Evolutionary conservation across 2,888 invertebrate genomes (phyloP).

Genomic region (Heliconius hortense): DNA sequence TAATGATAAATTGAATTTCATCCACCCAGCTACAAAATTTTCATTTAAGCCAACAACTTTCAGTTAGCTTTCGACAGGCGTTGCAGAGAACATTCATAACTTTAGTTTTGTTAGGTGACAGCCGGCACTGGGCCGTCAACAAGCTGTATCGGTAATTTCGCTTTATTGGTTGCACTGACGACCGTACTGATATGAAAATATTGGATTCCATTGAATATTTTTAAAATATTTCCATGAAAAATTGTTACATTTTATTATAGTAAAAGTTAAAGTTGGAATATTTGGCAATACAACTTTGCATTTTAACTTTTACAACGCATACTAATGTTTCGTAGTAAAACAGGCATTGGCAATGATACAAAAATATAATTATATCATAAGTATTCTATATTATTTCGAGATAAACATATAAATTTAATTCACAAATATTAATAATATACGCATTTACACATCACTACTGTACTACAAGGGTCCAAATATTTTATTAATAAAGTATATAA

Average conservation of each 20-base stretch:
- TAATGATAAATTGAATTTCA: conserved; percentile 11
- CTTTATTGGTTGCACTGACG: conserved; percentile 39
- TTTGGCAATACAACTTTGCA: background rate
- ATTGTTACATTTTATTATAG: background rate
- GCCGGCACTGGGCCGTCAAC: conserved; percentile 35
- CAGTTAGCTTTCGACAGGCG: conserved; percentile 28
- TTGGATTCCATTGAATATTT: conserved; percentile 22
- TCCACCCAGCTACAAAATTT: conserved; percentile 14
- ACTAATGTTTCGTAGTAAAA: background rate
- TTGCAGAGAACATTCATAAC: conserved; percentile 36
- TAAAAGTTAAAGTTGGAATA: background rate
- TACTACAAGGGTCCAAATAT: background rate
- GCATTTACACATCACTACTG: background rate
- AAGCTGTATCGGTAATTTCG: conserved; percentile 40
- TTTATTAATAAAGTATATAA: background rate
- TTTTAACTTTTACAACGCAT: background rate
- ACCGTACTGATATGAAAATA: conserved; percentile 35
- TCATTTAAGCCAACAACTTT: conserved; percentile 32
- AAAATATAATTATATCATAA: too few relatives aligned
- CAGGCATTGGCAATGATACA: background rate
- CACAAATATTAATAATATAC: background rate
- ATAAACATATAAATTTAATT: too few relatives aligned
- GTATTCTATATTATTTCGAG: too few relatives aligned
- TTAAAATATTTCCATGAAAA: background rate
- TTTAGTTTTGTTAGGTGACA: conserved; percentile 37